These are phyloP conservation scores for Temnothorax ravouxi DNA, from an alignment of 2,888 invertebrate species.

Conservation along the genomic window DNA sequence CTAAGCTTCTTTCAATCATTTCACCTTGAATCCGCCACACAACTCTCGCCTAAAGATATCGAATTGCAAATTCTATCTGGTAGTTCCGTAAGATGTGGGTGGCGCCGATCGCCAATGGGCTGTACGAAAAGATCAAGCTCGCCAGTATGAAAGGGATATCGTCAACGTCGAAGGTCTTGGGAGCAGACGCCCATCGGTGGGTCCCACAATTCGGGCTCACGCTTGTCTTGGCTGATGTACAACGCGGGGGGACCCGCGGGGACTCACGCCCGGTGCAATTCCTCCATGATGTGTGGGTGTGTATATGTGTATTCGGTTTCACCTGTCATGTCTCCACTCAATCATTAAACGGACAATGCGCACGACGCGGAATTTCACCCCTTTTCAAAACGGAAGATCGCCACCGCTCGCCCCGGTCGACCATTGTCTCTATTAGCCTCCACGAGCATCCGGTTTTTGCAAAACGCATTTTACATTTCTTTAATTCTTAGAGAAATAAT, in stretches of 20 bases:
- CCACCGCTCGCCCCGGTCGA: conserved; percentile 77
- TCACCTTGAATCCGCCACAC: conserved; percentile 17
- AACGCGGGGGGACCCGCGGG: conserved; percentile 54
- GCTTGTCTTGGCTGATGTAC: conserved; percentile 57
- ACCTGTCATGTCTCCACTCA: conserved; percentile 85
- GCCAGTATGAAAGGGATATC: conserved; percentile 42
- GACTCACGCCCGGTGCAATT: conserved; percentile 45
- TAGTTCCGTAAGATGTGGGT: conserved; percentile 58
- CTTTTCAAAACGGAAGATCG: conserved; percentile 79
- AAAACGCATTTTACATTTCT: conserved; percentile 51
- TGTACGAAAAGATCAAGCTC: conserved; percentile 37
- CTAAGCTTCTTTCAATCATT: conserved; percentile 24
- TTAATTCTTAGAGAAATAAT: neutral
- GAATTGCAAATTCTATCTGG: conserved; percentile 53
- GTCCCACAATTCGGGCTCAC: conserved; percentile 69
- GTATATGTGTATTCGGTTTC: conserved; percentile 83
- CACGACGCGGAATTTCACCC: conserved; percentile 78
- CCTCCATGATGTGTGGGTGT: conserved; percentile 64
- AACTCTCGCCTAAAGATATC: conserved; percentile 44
- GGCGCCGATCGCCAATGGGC: conserved; percentile 44
- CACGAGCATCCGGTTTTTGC: conserved; percentile 75
- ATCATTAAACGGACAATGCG: conserved; percentile 85
- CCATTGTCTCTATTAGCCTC: conserved; percentile 70
- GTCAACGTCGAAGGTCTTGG: conserved; percentile 77
- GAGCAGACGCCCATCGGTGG: conserved; percentile 72